Evolutionary conservation across 2,797 vertebrate genomes (phyloP).

Genomic region (Coregonus ussuriensis): DNA sequence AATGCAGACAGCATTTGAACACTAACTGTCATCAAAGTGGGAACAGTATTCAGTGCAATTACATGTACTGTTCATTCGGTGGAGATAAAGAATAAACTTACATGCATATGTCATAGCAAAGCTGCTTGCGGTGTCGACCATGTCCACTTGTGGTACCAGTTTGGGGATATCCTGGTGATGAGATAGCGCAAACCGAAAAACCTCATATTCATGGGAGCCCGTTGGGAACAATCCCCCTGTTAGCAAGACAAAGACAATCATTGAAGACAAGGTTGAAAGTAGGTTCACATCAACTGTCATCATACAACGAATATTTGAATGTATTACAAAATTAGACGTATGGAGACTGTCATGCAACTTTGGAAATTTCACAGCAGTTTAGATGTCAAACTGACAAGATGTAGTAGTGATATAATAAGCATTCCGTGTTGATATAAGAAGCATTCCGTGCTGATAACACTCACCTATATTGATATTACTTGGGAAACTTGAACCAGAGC

Average conservation of each 20-base stretch:
- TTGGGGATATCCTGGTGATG: conserved; percentile 94
- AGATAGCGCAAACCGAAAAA: conserved; percentile 93
- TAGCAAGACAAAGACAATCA: conserved; percentile 31
- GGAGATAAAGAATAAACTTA: conserved; percentile 75
- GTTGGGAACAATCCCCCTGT: conserved; percentile 95
- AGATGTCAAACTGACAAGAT: neutral
- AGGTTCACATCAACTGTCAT: neutral
- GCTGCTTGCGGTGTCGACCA: conserved; percentile 97
- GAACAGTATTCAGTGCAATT: neutral
- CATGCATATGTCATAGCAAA: conserved; percentile 99
- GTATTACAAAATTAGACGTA: neutral
- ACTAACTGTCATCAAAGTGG: neutral
- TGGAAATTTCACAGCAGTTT: conserved; percentile 7
- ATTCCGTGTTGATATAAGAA: neutral
- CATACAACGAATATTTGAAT: neutral
- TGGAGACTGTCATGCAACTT: conserved; percentile 12
- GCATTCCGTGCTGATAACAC: conserved; percentile 53
- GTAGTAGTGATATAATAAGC: neutral
- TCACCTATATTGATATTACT: conserved; percentile 98
- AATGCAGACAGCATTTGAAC: neutral
- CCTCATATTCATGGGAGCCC: conserved; percentile 95
- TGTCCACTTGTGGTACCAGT: conserved; percentile 95
- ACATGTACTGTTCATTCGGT: neutral
- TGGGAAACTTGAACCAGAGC: conserved; percentile 94
- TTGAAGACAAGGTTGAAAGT: neutral